phyloP scores from a whole-genome alignment of 2,797 vertebrate species.

The Tapirus indicus region DNA sequence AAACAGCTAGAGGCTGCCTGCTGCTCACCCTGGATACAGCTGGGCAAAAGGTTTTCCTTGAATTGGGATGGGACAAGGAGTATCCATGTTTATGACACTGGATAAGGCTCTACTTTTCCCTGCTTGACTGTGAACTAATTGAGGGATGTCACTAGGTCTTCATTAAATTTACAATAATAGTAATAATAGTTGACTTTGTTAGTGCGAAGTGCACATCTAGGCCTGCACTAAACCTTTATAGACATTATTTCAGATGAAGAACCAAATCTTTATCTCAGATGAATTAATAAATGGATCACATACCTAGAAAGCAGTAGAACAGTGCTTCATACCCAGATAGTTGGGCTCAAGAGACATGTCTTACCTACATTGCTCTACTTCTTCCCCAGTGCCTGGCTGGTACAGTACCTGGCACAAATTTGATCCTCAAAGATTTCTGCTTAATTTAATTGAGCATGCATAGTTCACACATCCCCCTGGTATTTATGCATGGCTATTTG shows the following conservation, averaged over 20 bases:
- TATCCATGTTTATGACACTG: too few relatives aligned
- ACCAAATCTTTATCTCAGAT: neutral
- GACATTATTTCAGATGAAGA: neutral
- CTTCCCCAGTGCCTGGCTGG: neutral
- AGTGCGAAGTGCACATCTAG: neutral
- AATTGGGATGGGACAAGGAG: too few relatives aligned
- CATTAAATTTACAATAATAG: neutral
- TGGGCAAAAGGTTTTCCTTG: neutral
- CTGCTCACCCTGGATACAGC: too few relatives aligned
- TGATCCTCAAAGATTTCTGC: neutral
- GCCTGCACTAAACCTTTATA: neutral
- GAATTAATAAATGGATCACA: neutral
- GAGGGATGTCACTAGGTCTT: neutral
- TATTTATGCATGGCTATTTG: neutral
- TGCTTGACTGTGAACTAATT: neutral
- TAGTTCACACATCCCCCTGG: rapidly evolving
- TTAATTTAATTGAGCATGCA: neutral
- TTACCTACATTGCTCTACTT: neutral
- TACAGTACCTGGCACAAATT: too few relatives aligned
- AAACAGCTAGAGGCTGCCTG: neutral
- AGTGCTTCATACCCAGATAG: neutral
- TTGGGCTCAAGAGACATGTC: neutral
- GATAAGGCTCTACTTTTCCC: neutral
- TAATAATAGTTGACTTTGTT: neutral
- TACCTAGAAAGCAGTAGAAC: neutral